Evolutionary conservation across 2,797 vertebrate genomes (phyloP), one percentile per base, ranked within the genome.

Genomic region (Pristis pectinata): DNA sequence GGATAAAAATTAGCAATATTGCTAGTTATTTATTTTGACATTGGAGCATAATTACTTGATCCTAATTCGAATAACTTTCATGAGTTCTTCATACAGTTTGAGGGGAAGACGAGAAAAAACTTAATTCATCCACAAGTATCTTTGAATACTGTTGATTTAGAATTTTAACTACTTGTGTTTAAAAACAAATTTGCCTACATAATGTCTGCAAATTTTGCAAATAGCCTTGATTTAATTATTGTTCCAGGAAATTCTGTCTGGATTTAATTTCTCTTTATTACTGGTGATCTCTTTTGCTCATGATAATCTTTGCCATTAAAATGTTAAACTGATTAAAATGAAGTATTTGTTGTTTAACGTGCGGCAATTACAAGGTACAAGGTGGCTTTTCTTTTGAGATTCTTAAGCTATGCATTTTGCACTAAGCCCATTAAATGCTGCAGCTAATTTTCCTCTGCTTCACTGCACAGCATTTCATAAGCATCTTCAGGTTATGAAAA

Each of bases 321-420:
- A 27, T 93, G 70, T 76, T 34, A 94, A 94, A 76, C 49, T 74
- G 70, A 49, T 49, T 76, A 74, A 34, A 56, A 27, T 49, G 0
- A 74, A 76, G 27, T 94, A 56, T 93, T 49, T 74, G 15, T 93
- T 74, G 92, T 74, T 94, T 94, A 34, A 76, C 22, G 93, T 93
- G 92, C 10, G 41, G 70, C 92, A 94, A 76, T 94, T 72, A 94
- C 15, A 49, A 49, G 49, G 49, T n/a, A n/a, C n/a, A 49, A 53
- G 11, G 19, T 76, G 49, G 22, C 87, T 41, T 67, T 91, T 24
- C 24, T 67, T 89, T 67, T 91, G n/a, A 64, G 19, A 67, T 67
- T 64, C n/a, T 91, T 91, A 6, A 91, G 87, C 64, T 53, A 24
- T 67, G 19, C 61, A 10, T 37, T 41, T 41, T 67, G 87, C 87